A percentile compares a stretch with the other conserved stretches of the same genome.
Conservation (phyloP, 2,113 vertebrate species). For the Phylloscopus trochilus region DNA sequence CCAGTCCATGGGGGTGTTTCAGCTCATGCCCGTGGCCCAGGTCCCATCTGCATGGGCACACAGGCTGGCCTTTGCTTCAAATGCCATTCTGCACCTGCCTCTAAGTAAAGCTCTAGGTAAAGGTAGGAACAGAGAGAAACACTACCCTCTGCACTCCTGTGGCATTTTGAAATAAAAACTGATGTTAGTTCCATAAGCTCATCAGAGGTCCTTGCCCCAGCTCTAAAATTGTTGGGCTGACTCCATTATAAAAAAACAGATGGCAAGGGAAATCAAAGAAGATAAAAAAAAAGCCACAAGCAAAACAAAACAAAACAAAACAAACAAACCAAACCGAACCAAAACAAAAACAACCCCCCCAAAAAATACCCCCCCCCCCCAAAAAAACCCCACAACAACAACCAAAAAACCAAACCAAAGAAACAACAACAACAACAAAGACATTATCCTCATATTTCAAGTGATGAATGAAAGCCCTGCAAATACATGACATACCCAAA, state of each 20-base stretch:
- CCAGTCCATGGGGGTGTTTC: neutral
- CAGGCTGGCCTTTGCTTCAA: neutral
- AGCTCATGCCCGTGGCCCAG: neutral
- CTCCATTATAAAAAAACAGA: neutral
- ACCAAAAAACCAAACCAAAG: neutral
- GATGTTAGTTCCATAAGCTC: neutral
- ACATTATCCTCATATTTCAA: neutral
- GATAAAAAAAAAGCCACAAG: no score
- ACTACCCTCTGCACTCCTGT: neutral
- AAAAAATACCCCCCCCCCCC: no score
- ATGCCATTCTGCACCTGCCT: neutral
- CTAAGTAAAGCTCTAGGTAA: neutral
- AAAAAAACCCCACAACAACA: neutral
- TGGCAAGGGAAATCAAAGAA: neutral
- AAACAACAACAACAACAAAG: neutral
- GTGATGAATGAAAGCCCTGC: neutral
- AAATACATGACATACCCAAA: neutral
- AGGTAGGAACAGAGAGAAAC: neutral
- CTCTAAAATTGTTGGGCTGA: neutral
- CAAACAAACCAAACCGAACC: no score
- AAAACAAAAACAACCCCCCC: no score
- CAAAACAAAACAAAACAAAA: no score
- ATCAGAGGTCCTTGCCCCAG: neutral
- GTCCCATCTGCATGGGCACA: neutral
- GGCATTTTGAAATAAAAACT: neutral